Evolutionary conservation across 2,888 invertebrate genomes (phyloP), one percentile per base, ranked within the genome.

Genomic region (Trissolcus japonicus): DNA sequence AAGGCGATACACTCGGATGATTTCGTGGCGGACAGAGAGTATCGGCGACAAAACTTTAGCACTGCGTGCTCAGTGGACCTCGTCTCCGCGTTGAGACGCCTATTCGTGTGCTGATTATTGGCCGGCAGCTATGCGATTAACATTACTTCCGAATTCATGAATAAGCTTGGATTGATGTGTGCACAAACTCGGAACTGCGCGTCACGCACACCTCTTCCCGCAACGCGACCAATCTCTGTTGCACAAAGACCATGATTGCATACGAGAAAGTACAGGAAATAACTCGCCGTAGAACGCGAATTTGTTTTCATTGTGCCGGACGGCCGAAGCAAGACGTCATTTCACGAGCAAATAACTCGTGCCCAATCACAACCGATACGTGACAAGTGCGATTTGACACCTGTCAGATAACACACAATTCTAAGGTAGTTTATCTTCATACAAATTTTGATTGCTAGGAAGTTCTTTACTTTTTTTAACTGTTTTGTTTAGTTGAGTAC

Each of bases 1-100:
- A 89, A 89, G 89, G 89, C 88, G 89, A 89, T 89, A 89, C 88
- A 88, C 88, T 87, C 84, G 88, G 87, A 85, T 83, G 87, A 76
- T 71, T 75, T 71, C 76, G 78, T 63, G 72, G 62, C 61, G 69
- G 50, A 76, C 60, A 62, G 17, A 72, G 79, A 80, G 60, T 79
- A 74, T 78, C 74, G 79, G 63, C 62, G 65, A 79, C 80, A 76
- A 79, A 72, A 81, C 77, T 79, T 79, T 72, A 69, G 61, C 79
- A 84, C 80, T 81, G 73, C 81, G 85, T 84, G 87, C 84, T 85
- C 88, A 88, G 87, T 89, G 86, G 87, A 88, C 84, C 89, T 82
- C 88, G 87, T 88, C 86, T 88, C 88, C 88, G 87, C 78, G 80
- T 76, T 80, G 80, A 71, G 80, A 81, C 79, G 78, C 78, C 72